These are phyloP conservation scores for Holacanthella duospinosa DNA, from an alignment of 2,888 invertebrate species.

Conservation along the genomic window DNA sequence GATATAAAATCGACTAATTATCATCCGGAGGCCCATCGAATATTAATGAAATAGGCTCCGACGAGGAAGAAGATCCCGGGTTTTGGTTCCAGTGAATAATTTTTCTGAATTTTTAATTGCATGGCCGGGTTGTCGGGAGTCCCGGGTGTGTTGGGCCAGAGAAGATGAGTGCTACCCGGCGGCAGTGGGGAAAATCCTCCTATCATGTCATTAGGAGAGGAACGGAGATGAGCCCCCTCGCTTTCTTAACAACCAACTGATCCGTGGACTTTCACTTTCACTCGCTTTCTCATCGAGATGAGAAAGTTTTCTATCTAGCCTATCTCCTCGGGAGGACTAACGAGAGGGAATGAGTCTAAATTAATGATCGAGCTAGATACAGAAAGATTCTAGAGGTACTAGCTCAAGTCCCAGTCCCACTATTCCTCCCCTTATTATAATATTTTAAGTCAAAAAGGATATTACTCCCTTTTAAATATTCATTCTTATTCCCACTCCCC, in stretches of 20 bases:
- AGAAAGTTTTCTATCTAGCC: conserved; percentile 15
- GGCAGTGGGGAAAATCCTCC: conserved; percentile 23
- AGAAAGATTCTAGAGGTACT: conserved; percentile 15
- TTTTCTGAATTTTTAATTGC: conserved; percentile 37
- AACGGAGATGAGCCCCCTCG: conserved; percentile 10
- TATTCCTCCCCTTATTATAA: conserved; percentile 25
- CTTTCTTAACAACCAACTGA: conserved; percentile 2
- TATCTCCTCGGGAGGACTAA: conserved; percentile 22
- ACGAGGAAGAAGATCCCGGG: too few relatives aligned
- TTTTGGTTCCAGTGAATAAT: conserved; percentile 16
- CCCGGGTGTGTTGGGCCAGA: conserved; percentile 23
- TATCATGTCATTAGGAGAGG: conserved; percentile 27
- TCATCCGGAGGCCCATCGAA: conserved; percentile 39
- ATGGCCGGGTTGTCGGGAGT: conserved; percentile 30
- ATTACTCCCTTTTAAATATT: conserved; percentile 33
- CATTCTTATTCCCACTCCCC: conserved; percentile 14
- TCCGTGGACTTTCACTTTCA: background rate
- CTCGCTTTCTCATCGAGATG: background rate
- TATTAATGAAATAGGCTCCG: conserved; percentile 38
- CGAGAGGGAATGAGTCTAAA: conserved; percentile 6
- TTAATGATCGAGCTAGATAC: conserved; percentile 10
- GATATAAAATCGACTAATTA: conserved; percentile 38
- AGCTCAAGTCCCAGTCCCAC: conserved; percentile 22
- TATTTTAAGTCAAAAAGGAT: conserved; percentile 30
- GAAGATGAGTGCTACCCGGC: conserved; percentile 21